phyloP scores from a whole-genome alignment of 2,797 vertebrate species.

The Mormyrops boulengeri region DNA sequence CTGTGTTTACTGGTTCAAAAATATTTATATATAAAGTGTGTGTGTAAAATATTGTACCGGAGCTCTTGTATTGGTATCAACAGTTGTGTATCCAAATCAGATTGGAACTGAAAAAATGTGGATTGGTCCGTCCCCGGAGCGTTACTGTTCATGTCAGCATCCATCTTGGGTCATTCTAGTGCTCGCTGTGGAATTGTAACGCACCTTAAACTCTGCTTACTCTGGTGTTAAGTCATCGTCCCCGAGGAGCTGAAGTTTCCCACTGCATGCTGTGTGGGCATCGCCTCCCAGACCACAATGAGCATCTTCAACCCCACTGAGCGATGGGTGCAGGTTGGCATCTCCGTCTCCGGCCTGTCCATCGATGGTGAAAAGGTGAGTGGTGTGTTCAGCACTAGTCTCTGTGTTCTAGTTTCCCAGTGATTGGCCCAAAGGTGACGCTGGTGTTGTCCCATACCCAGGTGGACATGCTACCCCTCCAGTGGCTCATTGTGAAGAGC shows the following conservation, averaged over 20 bases:
- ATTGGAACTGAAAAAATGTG: too few species aligned
- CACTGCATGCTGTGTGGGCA: constrained; percentile 86
- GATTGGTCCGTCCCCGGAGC: too few species aligned
- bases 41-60: too few species aligned
- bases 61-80: too few species aligned
- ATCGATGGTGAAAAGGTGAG: constrained; percentile 84
- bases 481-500: constrained; percentile 88
- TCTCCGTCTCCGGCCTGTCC: constrained; percentile 67
- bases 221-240: constrained; percentile 60
- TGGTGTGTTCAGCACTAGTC: not conserved
- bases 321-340: constrained; percentile 84
- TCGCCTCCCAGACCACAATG: constrained; percentile 82
- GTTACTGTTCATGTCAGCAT: not conserved
- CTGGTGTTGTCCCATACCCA: constrained; percentile 31
- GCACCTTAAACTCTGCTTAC: not conserved
- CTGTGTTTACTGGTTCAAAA: not conserved
- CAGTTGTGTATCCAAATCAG: too few species aligned
- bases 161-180: not conserved
- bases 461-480: constrained; percentile 76
- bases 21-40: not conserved
- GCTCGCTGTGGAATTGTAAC: not conserved
- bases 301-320: constrained; percentile 84
- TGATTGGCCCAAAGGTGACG: not conserved
- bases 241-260: constrained; percentile 85
- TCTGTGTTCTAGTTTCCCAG: not conserved